phyloP scores from a whole-genome alignment of 1,140 invertebrate species.

The Dermatophagoides farinae region DNA sequence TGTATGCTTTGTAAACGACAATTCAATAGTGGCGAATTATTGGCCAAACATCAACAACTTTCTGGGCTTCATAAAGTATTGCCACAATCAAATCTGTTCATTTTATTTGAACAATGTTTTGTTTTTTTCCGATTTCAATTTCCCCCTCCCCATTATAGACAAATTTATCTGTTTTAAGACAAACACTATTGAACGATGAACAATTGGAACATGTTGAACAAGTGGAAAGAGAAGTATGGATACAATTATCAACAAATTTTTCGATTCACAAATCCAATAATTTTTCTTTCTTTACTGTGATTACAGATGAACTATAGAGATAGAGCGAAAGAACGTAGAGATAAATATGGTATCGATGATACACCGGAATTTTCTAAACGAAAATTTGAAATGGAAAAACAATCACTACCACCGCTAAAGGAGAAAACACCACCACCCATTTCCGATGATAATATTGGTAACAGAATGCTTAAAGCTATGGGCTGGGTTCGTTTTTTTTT shows the following conservation, averaged over 20 bases:
- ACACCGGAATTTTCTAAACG: constrained; percentile 43
- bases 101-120: neutral
- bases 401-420: neutral
- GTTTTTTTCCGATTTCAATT: neutral
- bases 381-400: neutral
- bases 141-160: neutral
- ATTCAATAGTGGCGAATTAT: constrained; percentile 66
- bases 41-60: constrained; percentile 72
- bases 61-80: constrained; percentile 73
- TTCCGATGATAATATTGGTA: constrained; percentile 58
- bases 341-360: constrained; percentile 74
- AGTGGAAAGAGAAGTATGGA: constrained; percentile 28
- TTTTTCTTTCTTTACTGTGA: neutral
- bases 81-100: neutral
- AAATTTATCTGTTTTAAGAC: constrained; percentile 16
- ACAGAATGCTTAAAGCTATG: constrained; percentile 88
- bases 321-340: constrained; percentile 76
- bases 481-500: constrained; percentile 88
- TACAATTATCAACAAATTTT: too few species aligned
- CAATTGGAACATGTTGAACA: constrained; percentile 33
- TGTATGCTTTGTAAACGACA: constrained; percentile 88
- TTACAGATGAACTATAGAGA: constrained; percentile 57
- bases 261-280: too few species aligned
- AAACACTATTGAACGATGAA: constrained; percentile 19
- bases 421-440: neutral